Evolutionary conservation across 1,140 invertebrate species (phyloP).

Genomic region (Rhagoletis zephyria): DNA sequence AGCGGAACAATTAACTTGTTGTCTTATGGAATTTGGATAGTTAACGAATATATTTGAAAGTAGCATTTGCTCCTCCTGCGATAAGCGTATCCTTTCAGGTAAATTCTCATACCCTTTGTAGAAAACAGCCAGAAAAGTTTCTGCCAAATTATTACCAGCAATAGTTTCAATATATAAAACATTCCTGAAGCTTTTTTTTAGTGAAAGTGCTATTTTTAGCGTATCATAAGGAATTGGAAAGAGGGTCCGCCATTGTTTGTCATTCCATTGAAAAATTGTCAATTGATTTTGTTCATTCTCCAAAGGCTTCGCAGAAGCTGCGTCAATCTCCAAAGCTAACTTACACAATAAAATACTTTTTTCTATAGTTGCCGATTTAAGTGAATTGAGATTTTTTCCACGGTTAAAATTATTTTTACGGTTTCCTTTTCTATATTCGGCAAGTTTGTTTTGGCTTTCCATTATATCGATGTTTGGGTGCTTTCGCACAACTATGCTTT

Average conservation of each 20-base stretch:
- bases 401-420: no score
- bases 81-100: not conserved
- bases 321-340: not conserved
- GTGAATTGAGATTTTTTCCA: no score
- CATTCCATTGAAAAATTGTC: constrained; percentile 2
- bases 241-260: not conserved
- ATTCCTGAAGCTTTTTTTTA: not conserved
- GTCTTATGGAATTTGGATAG: not conserved
- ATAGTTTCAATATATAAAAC: not conserved
- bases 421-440: no score
- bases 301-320: not conserved
- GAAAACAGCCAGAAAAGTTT: not conserved
- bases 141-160: not conserved
- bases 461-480: no score
- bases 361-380: no score
- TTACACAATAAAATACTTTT: not conserved
- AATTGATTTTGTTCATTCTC: not conserved
- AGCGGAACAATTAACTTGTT: not conserved
- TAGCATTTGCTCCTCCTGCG: not conserved
- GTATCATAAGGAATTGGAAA: not conserved
- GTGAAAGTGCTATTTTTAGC: no score
- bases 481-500: no score
- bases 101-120: not conserved
- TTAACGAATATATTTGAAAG: not conserved
- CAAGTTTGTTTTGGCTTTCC: no score